Conservation (phyloP, 2,113 vertebrate species). For the Callionymus lyra region DNA sequence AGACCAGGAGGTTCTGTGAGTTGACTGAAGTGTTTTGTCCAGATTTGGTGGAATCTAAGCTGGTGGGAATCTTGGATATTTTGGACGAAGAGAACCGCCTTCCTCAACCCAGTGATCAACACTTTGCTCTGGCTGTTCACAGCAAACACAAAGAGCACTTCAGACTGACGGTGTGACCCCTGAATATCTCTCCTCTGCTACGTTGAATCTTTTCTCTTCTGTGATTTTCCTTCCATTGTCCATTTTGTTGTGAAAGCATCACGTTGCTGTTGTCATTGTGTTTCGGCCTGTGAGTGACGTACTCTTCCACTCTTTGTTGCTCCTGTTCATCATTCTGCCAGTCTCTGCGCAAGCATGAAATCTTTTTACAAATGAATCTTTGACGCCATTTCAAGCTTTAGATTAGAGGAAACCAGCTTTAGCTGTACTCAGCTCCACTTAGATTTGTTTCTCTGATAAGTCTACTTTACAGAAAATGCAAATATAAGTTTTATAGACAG, state of each 20-base stretch:
- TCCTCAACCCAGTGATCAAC: constrained; percentile 91
- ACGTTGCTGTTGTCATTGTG: constrained; percentile 16
- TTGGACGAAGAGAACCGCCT: constrained; percentile 98
- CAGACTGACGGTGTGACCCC: constrained; percentile 80
- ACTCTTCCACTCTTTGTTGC: constrained; percentile 10
- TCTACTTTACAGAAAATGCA: no score
- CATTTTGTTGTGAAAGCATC: constrained; percentile 10
- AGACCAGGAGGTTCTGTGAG: no score
- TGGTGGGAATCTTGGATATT: constrained; percentile 91
- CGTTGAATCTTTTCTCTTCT: not conserved
- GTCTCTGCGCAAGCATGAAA: constrained; percentile 33
- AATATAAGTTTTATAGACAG: no score
- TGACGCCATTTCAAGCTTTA: constrained; percentile 22
- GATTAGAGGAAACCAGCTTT: constrained; percentile 18
- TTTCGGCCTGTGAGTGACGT: constrained; percentile 14
- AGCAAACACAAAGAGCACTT: constrained; percentile 96
- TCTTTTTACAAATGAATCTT: constrained; percentile 31
- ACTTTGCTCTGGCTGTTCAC: constrained; percentile 85
- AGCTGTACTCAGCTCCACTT: constrained; percentile 6
- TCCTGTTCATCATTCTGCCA: constrained; percentile 27
- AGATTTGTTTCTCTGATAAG: constrained; percentile 11
- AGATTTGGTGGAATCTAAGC: constrained; percentile 94
- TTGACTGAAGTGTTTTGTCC: constrained; percentile 14
- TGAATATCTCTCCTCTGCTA: not conserved
- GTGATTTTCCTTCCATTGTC: not conserved